Base-by-base conservation (phyloP, 1,140 invertebrate genomes). In the Drosophila novamexicana region DNA sequence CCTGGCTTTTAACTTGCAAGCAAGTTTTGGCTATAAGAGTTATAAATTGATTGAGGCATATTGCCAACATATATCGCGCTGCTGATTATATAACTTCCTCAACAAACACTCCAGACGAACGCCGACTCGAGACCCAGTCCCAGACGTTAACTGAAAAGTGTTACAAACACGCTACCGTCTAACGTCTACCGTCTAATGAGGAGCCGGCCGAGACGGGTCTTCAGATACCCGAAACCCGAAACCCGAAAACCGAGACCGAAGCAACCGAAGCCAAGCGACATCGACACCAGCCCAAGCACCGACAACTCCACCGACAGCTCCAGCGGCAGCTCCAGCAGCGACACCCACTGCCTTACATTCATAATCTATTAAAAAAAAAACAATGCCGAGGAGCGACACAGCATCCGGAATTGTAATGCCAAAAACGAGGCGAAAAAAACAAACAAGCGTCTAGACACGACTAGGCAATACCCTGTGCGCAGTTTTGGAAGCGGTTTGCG, bases 321-420 rank as follows among this genome's bases (percentile, higher is more conserved):
- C 37, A 53, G 0, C 44, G 49, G 0, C 59, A 59, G 39, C 45
- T 37, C 29, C 53, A 50, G 39, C 32, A 61, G 12, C 75, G 77
- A 89, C 84, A 89, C 84, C 84, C 84, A 89, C 84, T 89, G 84
- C 74, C 84, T 89, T 89, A 89, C 84, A 89, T 89, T 89, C 80
- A 78, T 81, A 89, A 89, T 81, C 84, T 89, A 89, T 89, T 88
- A 81, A 77, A 65, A 81, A 77, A 65, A 53, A 32, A 58, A 69
- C 37, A 57, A 68, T 56, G 66, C n/a, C n/a, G 32, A 49, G 37
- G 45, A 75, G 66, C 52, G 63, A 67, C 47, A 78, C 80, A 84
- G 84, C 85, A 89, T 89, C 84, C 84, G 84, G 84, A 89, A 78
- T 89, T 39, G 84, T 75, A 71, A 78, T 75, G 77, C 74, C 64